Conservation (phyloP, 2,797 vertebrate species). For the Schizopygopsis pylzovi region DNA sequence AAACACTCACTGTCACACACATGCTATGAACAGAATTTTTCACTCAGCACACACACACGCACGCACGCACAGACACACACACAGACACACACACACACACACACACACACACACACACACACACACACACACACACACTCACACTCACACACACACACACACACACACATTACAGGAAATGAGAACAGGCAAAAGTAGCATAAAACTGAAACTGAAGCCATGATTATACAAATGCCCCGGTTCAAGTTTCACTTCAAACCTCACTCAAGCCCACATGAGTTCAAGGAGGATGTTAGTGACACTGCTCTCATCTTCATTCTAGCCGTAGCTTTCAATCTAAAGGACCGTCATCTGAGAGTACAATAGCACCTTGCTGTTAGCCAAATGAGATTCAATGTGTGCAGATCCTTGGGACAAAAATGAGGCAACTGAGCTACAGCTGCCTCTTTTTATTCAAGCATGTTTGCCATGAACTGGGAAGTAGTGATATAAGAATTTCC, state of each 20-base stretch:
- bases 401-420: conserved; percentile 11
- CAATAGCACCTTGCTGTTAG: conserved; percentile 24
- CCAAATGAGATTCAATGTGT: conserved; percentile 1
- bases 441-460: background rate
- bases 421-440: background rate
- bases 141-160: conserved; percentile 26
- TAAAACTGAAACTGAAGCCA: conserved; percentile 24
- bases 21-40: too few species aligned
- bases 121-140: conserved; percentile 31
- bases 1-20: too few species aligned
- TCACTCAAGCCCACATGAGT: background rate
- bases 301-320: conserved; percentile 16
- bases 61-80: too few species aligned
- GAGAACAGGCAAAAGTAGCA: conserved; percentile 22
- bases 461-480: background rate
- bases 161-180: conserved; percentile 12
- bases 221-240: background rate
- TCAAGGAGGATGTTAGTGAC: background rate
- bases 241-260: conserved; percentile 21
- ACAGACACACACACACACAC: too few species aligned
- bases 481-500: conserved; percentile 8
- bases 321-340: conserved; percentile 10
- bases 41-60: too few species aligned
- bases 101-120: background rate
- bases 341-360: conserved; percentile 7